Conservation (phyloP, 2,797 vertebrate genomes). For the Lepidocolaptes lacrymiger region DNA sequence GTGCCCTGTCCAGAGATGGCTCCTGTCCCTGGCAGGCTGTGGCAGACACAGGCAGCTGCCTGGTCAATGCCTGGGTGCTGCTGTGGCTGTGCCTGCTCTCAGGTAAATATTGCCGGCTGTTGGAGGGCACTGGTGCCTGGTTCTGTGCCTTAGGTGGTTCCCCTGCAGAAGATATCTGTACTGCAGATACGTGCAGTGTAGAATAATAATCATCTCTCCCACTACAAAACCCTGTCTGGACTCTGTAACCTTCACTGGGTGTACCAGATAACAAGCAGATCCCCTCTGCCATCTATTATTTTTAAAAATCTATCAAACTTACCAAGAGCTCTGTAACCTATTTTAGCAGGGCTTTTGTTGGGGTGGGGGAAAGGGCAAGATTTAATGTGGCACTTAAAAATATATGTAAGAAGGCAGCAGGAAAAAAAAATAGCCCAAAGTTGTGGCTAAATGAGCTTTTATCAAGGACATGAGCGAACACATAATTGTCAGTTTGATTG, state of each 20-base stretch:
- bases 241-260: not conserved
- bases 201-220: not conserved
- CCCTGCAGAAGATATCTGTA: not conserved
- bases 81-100: accelerated
- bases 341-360: not conserved
- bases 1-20: not conserved
- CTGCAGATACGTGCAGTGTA: not conserved
- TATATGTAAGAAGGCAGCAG: not conserved
- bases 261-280: not conserved
- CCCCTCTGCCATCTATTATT: not conserved
- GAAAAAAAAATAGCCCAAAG: not conserved
- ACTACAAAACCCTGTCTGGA: accelerated
- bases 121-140: not conserved
- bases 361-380: not conserved
- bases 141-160: not conserved
- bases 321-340: not conserved
- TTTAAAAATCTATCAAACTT: not conserved
- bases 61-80: accelerated
- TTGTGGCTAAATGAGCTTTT: not conserved
- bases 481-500: not conserved
- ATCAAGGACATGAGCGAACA: not conserved
- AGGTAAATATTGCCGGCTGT: accelerated
- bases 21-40: not conserved
- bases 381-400: not conserved
- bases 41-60: not conserved